Evolutionary conservation across 2,113 vertebrate genomes (phyloP).

Genomic region (Thunnus maccoyii): DNA sequence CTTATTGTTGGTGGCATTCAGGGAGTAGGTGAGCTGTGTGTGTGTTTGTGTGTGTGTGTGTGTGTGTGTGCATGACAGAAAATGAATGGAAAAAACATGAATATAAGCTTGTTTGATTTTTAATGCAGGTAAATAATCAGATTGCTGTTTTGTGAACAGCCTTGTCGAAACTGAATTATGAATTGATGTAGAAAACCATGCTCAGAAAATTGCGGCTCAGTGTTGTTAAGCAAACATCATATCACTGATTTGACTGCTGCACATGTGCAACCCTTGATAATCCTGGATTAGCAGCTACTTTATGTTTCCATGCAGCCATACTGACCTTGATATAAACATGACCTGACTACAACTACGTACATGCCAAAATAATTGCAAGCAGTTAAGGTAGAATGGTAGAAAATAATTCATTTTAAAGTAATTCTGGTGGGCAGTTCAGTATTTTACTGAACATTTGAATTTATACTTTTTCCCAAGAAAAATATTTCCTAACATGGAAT

Average conservation of each 20-base stretch:
- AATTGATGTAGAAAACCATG: constrained; percentile 16
- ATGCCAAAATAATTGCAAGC: background rate
- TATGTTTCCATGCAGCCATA: background rate
- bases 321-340: constrained; percentile 18
- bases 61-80: too few relatives aligned
- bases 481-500: background rate
- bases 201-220: constrained; percentile 14
- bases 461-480: background rate
- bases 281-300: constrained; percentile 30
- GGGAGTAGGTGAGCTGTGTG: constrained; percentile 18
- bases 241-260: constrained; percentile 20
- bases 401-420: background rate
- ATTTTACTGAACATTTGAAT: background rate
- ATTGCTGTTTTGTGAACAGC: background rate
- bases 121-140: too few relatives aligned
- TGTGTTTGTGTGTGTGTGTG: background rate
- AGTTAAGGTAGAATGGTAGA: background rate
- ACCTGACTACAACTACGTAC: background rate
- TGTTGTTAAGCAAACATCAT: constrained; percentile 20
- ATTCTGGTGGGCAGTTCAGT: background rate
- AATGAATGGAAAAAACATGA: background rate
- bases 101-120: background rate
- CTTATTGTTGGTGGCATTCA: constrained; percentile 25
- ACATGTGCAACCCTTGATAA: constrained; percentile 23
- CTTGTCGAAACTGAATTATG: constrained; percentile 9